phyloP scores from a whole-genome alignment of 2,888 invertebrate species.

The Cephonodes hylas region DNA sequence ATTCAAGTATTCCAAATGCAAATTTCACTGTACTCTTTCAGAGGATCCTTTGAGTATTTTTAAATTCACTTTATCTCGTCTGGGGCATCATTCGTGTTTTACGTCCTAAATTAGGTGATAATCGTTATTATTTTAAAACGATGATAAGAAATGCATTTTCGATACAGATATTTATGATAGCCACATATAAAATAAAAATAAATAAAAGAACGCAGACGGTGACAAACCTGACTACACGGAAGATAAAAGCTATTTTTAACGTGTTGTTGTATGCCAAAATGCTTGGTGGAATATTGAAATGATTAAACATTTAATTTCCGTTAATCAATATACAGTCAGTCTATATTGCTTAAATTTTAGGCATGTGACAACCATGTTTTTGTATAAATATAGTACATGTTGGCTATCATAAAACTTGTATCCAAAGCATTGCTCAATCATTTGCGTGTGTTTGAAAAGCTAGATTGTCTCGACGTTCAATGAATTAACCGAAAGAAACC shows the following conservation, averaged over 20 bases:
- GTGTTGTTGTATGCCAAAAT: too few species aligned
- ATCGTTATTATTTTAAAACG: background rate
- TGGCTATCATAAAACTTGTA: background rate
- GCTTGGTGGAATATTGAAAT: too few species aligned
- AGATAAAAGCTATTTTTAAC: background rate
- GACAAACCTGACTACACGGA: background rate
- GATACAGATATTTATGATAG: background rate
- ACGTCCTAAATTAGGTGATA: background rate
- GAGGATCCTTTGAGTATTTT: background rate
- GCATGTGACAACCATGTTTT: background rate
- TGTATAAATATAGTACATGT: background rate
- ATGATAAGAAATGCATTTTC: background rate
- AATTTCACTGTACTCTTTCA: background rate
- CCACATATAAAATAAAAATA: background rate
- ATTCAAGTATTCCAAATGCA: too few species aligned
- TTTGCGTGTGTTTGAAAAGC: slow-evolving; percentile 2
- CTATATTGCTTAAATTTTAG: too few species aligned
- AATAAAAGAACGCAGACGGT: background rate
- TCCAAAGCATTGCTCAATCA: too few species aligned
- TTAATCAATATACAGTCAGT: too few species aligned
- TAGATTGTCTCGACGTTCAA: background rate
- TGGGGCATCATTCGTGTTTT: background rate
- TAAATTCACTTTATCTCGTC: background rate
- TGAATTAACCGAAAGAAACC: background rate
- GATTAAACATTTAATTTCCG: too few species aligned